These are phyloP conservation scores for Lepidurus apus DNA, from an alignment of 1,140 invertebrate species.

Conservation along the genomic window DNA sequence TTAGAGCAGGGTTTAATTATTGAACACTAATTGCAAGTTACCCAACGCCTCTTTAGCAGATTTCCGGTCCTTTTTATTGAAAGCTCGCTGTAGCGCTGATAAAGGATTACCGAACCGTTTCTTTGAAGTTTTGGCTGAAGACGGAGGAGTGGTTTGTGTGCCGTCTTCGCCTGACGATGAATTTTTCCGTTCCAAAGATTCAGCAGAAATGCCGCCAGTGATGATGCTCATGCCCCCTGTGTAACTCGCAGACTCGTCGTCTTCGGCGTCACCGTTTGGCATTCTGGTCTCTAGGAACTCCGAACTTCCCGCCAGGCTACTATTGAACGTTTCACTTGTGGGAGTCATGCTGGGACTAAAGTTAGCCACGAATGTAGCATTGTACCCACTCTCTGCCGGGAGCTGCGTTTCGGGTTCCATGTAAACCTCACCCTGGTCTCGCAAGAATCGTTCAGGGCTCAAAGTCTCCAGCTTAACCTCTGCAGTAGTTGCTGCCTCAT, in stretches of 20 bases:
- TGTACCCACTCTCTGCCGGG: background rate
- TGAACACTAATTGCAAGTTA: background rate
- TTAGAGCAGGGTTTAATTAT: background rate
- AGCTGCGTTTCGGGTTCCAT: background rate
- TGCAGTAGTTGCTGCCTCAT: background rate
- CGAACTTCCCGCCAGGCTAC: background rate
- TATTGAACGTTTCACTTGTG: background rate
- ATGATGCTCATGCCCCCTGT: background rate
- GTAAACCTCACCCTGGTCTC: background rate
- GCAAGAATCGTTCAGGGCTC: background rate
- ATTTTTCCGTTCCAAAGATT: background rate
- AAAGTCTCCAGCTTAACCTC: background rate
- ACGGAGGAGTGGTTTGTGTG: background rate
- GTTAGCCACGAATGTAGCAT: background rate
- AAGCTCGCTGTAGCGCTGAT: slow-evolving; percentile 1
- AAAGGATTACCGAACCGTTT: background rate
- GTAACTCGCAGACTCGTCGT: background rate
- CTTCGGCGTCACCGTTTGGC: background rate
- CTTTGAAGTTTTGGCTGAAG: background rate
- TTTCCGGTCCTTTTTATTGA: background rate
- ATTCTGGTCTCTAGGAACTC: background rate
- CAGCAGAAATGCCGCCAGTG: background rate
- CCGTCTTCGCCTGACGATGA: background rate
- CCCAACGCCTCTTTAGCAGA: background rate
- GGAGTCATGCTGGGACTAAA: background rate